Base-by-base conservation (phyloP, 2,888 invertebrate genomes). In the Idaea dimidiata region DNA sequence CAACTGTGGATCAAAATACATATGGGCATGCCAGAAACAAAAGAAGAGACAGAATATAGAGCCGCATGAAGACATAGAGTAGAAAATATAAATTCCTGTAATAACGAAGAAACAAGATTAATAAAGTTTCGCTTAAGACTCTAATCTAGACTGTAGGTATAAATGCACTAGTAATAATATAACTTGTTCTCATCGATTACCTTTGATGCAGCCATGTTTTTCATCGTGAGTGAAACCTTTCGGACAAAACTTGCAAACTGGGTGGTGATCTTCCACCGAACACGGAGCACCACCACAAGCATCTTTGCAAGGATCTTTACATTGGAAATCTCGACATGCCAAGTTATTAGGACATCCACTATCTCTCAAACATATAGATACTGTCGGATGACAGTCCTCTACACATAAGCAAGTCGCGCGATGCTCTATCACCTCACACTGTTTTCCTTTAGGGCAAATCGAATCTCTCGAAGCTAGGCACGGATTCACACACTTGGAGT, bases 211-310 rank as follows among this genome's bases (percentile, higher is more conserved):
- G 96, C 97, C 97, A 94, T 96, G 96, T 94, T 96, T 96, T 87
- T 96, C 95, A 93, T 98, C 97, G 91, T 97, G 96, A 93, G 96
- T 96, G 94, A 96, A 98, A 94, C 97, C 98, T 91, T 95, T 95
- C 85, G 98, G 97, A 94, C 98, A 98, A 95, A 97, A 97, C 95
- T 97, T 97, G 96, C 98, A 98, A 91, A 97, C 96, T 78, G 98
- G 96, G 93, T 96, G 97, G 94, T 98, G 98, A 91, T 97, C 97
- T 95, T 97, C 97, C 80, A 97, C 97, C 93, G 96, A 96, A 94
- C 98, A 98, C 80, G 98, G 97, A 76, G 97, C 96, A 80, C 96
- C 96, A 92, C 97, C 97, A 89, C 96, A 96, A 82, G 96, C 96
- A 83, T 95, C 95, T 86, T 94, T 94, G 93, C 98, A 98, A 74